These are phyloP conservation scores for Pachyseris speciosa DNA, from an alignment of 64 coral and sea anemone genomes.

Conservation along the genomic window DNA sequence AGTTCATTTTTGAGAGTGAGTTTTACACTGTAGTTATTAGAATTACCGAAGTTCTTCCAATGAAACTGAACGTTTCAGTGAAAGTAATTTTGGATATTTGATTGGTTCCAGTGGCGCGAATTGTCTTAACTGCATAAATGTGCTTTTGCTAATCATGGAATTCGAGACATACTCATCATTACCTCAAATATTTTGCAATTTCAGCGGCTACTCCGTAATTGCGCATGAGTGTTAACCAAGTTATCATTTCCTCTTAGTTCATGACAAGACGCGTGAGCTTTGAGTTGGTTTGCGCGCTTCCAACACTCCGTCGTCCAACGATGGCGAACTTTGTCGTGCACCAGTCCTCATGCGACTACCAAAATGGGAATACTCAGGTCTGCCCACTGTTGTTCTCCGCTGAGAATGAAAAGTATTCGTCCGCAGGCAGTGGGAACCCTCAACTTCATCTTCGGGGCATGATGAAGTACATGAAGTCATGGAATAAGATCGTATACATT, in stretches of 20 bases:
- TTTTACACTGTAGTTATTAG: too few relatives aligned
- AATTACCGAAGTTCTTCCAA: too few relatives aligned
- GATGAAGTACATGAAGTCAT: conserved; percentile 85
- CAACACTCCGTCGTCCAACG: conserved; percentile 50
- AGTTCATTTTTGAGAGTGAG: too few relatives aligned
- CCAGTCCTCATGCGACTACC: not conserved
- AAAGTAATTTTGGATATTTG: too few relatives aligned
- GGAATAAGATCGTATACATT: conserved; percentile 90
- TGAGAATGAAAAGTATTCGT: not conserved
- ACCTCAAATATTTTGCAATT: too few relatives aligned
- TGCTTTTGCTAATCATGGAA: too few relatives aligned
- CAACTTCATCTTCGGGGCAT: conserved; percentile 73
- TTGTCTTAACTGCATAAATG: too few relatives aligned
- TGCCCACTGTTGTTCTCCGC: not conserved
- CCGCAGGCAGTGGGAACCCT: not conserved
- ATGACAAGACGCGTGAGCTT: conserved; percentile 79
- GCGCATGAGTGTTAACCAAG: too few relatives aligned
- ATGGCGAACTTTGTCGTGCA: not conserved
- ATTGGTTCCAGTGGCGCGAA: too few relatives aligned
- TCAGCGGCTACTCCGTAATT: too few relatives aligned
- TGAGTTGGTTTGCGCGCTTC: conserved; percentile 76
- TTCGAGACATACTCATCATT: too few relatives aligned
- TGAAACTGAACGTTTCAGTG: too few relatives aligned
- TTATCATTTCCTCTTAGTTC: conserved; percentile 53
- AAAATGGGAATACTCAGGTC: not conserved